phyloP scores from a whole-genome alignment of 2,113 vertebrate species.

The Gymnocephalus cernua region DNA sequence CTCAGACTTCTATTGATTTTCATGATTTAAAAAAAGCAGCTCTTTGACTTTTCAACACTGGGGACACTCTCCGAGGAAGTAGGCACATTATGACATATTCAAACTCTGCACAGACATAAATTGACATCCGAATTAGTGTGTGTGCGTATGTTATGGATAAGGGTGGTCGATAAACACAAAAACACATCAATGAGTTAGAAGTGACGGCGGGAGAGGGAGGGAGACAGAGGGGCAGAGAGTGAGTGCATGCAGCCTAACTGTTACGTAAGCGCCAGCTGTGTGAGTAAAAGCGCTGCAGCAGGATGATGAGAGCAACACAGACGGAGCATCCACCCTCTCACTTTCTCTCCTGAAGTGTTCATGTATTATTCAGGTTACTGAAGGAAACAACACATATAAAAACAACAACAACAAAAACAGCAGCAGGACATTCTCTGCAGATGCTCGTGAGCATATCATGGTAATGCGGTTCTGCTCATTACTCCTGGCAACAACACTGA shows the following conservation, averaged over 20 bases:
- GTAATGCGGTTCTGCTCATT: not conserved
- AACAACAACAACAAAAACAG: not conserved
- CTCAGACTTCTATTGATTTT: slow-evolving; percentile 63
- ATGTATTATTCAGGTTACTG: slow-evolving; percentile 47
- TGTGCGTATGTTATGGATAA: not conserved
- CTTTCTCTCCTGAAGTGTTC: slow-evolving; percentile 34
- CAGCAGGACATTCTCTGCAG: not conserved
- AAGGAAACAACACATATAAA: slow-evolving; percentile 20
- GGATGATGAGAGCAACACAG: slow-evolving; percentile 63
- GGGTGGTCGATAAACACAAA: slow-evolving; percentile 17
- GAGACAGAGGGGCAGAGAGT: slow-evolving; percentile 3
- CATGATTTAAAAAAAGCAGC: slow-evolving; percentile 48
- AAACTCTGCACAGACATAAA: slow-evolving; percentile 37
- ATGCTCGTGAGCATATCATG: slow-evolving; percentile 20
- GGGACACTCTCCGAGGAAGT: slow-evolving; percentile 31
- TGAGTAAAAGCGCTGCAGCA: slow-evolving; percentile 44
- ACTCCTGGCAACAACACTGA: not conserved
- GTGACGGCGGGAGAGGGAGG: slow-evolving; percentile 17
- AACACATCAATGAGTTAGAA: slow-evolving; percentile 41
- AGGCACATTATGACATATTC: slow-evolving; percentile 55
- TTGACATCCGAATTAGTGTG: slow-evolving; percentile 49
- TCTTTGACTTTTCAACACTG: slow-evolving; percentile 60
- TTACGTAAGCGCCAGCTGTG: slow-evolving; percentile 75
- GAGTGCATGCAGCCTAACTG: slow-evolving; percentile 25
- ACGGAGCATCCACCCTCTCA: slow-evolving; percentile 45